Percentiles rank a stretch among this genome's conserved stretches.
These are phyloP conservation scores for Equus przewalskii DNA, from an alignment of 2,113 vertebrate species.

Conservation along the genomic window DNA sequence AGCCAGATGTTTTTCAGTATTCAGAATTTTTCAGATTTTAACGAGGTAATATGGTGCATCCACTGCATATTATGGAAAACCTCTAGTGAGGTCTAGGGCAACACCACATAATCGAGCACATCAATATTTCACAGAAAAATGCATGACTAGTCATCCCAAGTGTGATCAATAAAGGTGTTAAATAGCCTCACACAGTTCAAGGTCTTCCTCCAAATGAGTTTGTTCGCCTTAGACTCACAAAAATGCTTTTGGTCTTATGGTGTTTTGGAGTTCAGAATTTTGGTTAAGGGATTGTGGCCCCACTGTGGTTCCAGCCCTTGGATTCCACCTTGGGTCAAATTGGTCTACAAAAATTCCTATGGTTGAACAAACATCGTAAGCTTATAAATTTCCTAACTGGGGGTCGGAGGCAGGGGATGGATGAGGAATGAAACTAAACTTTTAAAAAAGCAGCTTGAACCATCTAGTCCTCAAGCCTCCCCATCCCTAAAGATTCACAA, in stretches of 20 bases:
- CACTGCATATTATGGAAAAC: not conserved
- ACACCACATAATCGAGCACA: not conserved
- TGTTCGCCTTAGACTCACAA: not conserved
- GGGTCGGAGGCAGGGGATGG: not conserved
- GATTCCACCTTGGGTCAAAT: not conserved
- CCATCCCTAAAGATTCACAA: not conserved
- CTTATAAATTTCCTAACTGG: not conserved
- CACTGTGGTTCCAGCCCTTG: not conserved
- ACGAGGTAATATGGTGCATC: not conserved
- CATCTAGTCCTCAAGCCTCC: not conserved
- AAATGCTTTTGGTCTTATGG: not conserved
- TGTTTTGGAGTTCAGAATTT: slow-evolving; percentile 13
- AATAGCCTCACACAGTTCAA: not conserved
- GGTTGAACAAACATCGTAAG: not conserved
- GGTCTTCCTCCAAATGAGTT: slow-evolving; percentile 37
- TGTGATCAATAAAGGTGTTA: not conserved
- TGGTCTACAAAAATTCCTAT: slow-evolving; percentile 22
- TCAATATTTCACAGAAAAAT: slow-evolving; percentile 49
- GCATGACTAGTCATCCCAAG: not conserved
- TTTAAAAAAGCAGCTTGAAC: not conserved
- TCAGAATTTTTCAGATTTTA: slow-evolving; percentile 42
- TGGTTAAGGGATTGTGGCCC: not conserved
- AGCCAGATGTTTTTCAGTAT: slow-evolving; percentile 43
- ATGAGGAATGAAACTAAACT: not conserved
- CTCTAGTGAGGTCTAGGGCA: not conserved